Base-by-base conservation (phyloP, 2,888 invertebrate species). In the Timema cristinae region DNA sequence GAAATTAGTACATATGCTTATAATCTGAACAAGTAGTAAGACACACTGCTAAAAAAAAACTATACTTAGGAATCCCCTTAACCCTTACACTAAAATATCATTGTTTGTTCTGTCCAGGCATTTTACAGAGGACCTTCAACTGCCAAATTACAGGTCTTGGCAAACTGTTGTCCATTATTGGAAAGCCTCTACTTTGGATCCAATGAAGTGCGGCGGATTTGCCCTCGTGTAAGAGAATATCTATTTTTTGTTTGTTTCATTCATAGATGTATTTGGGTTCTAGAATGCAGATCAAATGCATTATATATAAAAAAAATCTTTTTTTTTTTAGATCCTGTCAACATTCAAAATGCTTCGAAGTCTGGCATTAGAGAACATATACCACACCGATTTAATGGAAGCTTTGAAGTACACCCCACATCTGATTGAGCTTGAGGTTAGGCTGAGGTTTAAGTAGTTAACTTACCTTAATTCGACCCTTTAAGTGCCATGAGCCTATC, bases 101-200 rank as follows among this genome's bases (percentile, higher is more conserved):
- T 66, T 32, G 51, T 51, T 32, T 68, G 1, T 32, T 32, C 32
- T 32, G 32, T 63, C 10, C 66, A 72, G 72, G 72, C 67, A 16
- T 69, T 67, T 52, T 74, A 74, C 51, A 68, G 72, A 15, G 74
- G 74, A 11, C 69, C 71, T n/a, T 74, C 74, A 5, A 61, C 72
- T 61, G 56, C 69, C 11, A 73, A 73, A 47, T 66, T 74, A 61
- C 70, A 73, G 52, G 61, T 73, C 1, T 47, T 74, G 15, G 74
- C 70, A 10, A 71, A 68, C 49, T 73, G 72, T 52, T 74, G 74
- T 48, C 73, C 74, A 47, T 15, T 15, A n/a, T 48, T 74, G 10
- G 72, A 73, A 32, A 66, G 50, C 6, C 54, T 74, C 52, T 72
- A 54, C 66, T 49, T 74, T 16, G 74, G 73, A 13, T 68, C 71